Percentiles rank a stretch among this genome's conserved stretches.
Conservation (phyloP, 2,888 invertebrate species). For the Xestia sexstrigata region DNA sequence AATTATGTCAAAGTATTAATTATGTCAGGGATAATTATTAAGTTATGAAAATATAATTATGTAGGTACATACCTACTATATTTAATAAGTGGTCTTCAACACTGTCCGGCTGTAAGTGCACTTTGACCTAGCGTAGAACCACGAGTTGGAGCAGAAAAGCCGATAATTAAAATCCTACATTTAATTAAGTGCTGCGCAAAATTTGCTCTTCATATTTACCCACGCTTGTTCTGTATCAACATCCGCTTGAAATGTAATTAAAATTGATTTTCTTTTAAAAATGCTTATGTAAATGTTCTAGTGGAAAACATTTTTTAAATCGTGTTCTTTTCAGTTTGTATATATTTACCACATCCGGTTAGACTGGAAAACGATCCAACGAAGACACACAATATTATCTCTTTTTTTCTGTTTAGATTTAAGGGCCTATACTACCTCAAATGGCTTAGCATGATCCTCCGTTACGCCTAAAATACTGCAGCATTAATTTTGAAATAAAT, state of each 20-base stretch:
- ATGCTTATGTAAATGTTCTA: neutral
- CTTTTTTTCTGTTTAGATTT: too few species aligned
- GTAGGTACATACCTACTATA: too few species aligned
- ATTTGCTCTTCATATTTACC: conserved; percentile 16
- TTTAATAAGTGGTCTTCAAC: too few species aligned
- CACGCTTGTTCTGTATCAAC: conserved; percentile 17
- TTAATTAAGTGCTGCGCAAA: conserved; percentile 26
- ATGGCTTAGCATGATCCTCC: too few species aligned
- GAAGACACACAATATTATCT: too few species aligned
- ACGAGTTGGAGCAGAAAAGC: neutral
- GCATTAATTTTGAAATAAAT: too few species aligned
- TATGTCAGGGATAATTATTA: neutral
- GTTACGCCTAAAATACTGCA: too few species aligned
- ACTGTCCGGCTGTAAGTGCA: too few species aligned
- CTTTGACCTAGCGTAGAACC: neutral
- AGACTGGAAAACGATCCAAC: neutral
- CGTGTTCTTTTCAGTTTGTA: neutral
- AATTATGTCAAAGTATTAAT: too few species aligned
- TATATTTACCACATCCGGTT: neutral
- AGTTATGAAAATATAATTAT: neutral
- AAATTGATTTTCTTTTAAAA: neutral
- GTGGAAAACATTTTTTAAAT: neutral
- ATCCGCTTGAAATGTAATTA: conserved; percentile 21
- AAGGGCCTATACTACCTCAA: too few species aligned
- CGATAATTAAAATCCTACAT: conserved; percentile 32